A percentile compares a stretch with the other conserved stretches of the same genome.
These are phyloP conservation scores for Stenotaenia linearis DNA, from an alignment of 2,888 invertebrate genomes.

Conservation along the genomic window DNA sequence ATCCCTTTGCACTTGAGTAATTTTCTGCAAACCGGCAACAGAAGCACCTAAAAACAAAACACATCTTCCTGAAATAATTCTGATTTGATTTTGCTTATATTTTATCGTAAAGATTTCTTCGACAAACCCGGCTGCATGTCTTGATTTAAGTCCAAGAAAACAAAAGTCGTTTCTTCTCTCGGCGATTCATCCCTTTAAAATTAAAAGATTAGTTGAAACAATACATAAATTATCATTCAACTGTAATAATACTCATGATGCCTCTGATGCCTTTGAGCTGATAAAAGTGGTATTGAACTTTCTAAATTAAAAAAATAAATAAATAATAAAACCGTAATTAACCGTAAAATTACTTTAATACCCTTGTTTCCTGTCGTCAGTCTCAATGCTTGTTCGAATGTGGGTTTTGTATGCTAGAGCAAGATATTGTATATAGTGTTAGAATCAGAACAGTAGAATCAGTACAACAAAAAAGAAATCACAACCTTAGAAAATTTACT, in stretches of 20 bases:
- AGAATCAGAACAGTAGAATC: not conserved
- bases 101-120: not conserved
- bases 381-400: slow-evolving; percentile 18
- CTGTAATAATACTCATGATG: not conserved
- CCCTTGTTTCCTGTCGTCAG: not conserved
- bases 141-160: not conserved
- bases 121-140: not conserved
- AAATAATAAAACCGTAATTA: not conserved
- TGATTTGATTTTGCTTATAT: too few species aligned
- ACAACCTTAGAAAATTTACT: not conserved
- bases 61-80: not conserved
- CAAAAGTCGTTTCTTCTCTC: slow-evolving; percentile 21
- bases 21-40: not conserved
- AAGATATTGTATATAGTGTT: not conserved
- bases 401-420: not conserved
- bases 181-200: not conserved
- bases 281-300: not conserved
- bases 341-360: not conserved
- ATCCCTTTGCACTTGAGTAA: not conserved
- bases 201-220: not conserved
- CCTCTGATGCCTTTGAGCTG: not conserved
- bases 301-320: too few species aligned
- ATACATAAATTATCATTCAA: not conserved
- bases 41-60: not conserved
- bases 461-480: not conserved